These are phyloP conservation scores for Tyria jacobaeae DNA, from an alignment of 2,888 invertebrate species.

Conservation along the genomic window DNA sequence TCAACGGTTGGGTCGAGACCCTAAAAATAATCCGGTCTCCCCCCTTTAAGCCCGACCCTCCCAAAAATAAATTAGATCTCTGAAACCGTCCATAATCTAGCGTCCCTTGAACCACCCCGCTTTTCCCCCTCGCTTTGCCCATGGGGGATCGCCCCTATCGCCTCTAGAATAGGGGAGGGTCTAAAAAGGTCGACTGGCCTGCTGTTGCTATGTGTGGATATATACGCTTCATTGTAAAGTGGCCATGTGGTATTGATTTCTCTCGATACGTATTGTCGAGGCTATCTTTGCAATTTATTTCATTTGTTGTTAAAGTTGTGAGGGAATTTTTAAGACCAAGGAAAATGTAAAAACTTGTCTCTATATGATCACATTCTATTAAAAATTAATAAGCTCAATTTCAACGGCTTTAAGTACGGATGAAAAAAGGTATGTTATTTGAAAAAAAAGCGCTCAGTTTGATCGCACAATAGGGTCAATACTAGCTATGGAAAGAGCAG, in stretches of 20 bases:
- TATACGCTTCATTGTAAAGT: slow-evolving; percentile 49
- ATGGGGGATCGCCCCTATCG: slow-evolving; percentile 66
- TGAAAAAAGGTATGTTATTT: too few species aligned
- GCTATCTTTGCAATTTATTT: background rate
- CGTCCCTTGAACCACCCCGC: slow-evolving; percentile 60
- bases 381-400: background rate
- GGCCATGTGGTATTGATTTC: slow-evolving; percentile 52
- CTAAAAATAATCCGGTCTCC: slow-evolving; percentile 51
- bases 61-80: slow-evolving; percentile 76
- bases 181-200: slow-evolving; percentile 67
- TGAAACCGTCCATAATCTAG: slow-evolving; percentile 63
- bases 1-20: slow-evolving; percentile 45
- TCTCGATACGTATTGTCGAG: slow-evolving; percentile 18
- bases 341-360: background rate
- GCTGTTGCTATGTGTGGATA: slow-evolving; percentile 47
- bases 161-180: slow-evolving; percentile 70
- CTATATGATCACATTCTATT: background rate
- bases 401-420: too few species aligned
- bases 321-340: background rate
- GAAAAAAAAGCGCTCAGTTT: too few species aligned
- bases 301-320: background rate
- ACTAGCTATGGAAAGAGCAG: too few species aligned
- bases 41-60: slow-evolving; percentile 59
- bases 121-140: slow-evolving; percentile 65
- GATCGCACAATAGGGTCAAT: too few species aligned